phyloP scores from a whole-genome alignment of 2,113 vertebrate species.

The Morone saxatilis region DNA sequence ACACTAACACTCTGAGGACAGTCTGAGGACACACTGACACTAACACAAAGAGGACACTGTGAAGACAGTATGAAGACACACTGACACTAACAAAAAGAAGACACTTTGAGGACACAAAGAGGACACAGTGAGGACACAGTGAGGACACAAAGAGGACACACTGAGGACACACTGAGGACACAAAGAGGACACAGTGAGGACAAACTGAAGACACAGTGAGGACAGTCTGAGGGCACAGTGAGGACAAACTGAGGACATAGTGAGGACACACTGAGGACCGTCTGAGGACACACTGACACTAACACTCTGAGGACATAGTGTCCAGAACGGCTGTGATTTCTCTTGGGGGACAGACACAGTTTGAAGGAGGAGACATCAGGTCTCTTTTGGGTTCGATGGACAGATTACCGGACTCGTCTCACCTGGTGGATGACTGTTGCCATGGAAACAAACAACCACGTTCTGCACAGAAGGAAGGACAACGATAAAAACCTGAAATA shows the following conservation, averaged over 20 bases:
- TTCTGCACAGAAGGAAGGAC: not conserved
- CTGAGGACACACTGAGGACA: not conserved
- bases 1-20: not conserved
- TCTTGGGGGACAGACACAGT: not conserved
- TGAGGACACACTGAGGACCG: not conserved
- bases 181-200: too few relatives aligned
- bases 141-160: too few relatives aligned
- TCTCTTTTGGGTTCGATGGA: not conserved
- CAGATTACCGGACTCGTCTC: not conserved
- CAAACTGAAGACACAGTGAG: not conserved
- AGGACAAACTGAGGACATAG: not conserved
- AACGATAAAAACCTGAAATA: not conserved
- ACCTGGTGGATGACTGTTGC: not conserved
- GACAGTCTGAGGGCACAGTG: too few relatives aligned
- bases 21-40: not conserved
- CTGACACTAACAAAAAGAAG: not conserved
- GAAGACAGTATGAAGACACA: not conserved
- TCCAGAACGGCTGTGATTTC: not conserved
- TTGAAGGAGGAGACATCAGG: not conserved
- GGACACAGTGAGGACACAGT: not conserved
- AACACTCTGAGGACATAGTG: not conserved
- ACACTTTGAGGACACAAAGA: not conserved
- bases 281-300: not conserved
- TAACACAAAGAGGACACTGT: too few relatives aligned
- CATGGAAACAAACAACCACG: not conserved